Percentiles rank a stretch among this genome's conserved stretches.
Conservation (phyloP, 2,113 vertebrate species). For the Brienomyrus longianalis region DNA sequence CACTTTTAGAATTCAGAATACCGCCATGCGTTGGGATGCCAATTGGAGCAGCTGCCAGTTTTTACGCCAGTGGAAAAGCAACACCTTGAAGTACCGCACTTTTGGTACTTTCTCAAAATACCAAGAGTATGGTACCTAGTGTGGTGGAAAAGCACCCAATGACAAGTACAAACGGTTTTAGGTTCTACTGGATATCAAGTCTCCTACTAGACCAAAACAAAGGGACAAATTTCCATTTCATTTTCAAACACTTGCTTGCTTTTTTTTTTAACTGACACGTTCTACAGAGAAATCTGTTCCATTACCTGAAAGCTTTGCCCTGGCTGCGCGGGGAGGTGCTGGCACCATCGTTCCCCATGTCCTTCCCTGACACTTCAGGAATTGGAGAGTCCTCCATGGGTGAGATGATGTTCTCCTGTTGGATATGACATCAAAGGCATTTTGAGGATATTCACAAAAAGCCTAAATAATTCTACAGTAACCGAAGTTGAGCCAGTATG, state of each 20-base stretch:
- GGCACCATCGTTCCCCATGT: slow-evolving; percentile 75
- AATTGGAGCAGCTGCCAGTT: no score
- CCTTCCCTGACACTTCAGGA: slow-evolving; percentile 84
- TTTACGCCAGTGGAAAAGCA: no score
- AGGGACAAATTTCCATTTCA: neutral
- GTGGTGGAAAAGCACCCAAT: neutral
- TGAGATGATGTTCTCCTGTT: slow-evolving; percentile 96
- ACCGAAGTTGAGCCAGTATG: neutral
- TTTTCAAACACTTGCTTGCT: neutral
- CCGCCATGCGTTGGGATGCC: no score
- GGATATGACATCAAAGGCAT: neutral
- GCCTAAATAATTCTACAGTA: neutral
- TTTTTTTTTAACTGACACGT: neutral
- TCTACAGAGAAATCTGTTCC: neutral
- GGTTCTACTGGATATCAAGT: neutral
- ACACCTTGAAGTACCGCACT: no score
- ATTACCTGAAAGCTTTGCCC: slow-evolving; percentile 90
- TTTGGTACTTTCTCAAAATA: no score
- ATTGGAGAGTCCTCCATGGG: slow-evolving; percentile 97
- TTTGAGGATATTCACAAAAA: neutral
- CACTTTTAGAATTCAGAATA: no score
- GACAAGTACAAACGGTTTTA: neutral
- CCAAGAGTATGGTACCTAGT: no score
- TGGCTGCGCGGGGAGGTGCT: slow-evolving; percentile 93
- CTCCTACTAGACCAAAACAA: neutral